A percentile compares a stretch with the other conserved stretches of the same genome.
phyloP scores from a whole-genome alignment of 2,888 invertebrate genomes.

The Abscondita cerata region DNA sequence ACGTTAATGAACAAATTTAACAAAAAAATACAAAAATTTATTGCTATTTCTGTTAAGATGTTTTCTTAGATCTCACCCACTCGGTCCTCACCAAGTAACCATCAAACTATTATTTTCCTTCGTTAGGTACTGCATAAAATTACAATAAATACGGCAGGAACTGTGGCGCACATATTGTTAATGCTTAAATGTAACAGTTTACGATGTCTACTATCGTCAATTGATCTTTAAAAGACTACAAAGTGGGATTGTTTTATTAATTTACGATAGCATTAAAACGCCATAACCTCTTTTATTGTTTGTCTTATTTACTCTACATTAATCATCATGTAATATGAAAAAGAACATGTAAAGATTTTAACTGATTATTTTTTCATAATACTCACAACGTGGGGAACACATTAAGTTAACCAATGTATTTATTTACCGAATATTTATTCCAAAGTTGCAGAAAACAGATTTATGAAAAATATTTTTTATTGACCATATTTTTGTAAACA shows the following conservation, averaged over 20 bases:
- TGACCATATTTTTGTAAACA: no score
- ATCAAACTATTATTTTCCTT: conserved; percentile 10
- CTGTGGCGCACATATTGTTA: neutral
- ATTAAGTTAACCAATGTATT: no score
- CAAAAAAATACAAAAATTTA: neutral
- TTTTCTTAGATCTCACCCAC: neutral
- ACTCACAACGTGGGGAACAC: no score
- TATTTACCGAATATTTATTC: no score
- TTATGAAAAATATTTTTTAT: no score
- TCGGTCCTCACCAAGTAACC: neutral
- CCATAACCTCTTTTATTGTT: no score
- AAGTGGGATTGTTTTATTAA: neutral
- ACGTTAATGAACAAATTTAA: neutral
- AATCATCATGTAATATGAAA: no score
- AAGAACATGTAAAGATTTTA: no score
- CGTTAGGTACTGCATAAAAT: conserved; percentile 18
- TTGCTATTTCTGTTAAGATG: neutral
- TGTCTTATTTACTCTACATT: no score
- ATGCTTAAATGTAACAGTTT: conserved; percentile 9
- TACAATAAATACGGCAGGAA: conserved; percentile 14
- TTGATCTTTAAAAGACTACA: conserved; percentile 15
- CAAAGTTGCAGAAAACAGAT: no score
- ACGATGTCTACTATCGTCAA: conserved; percentile 20
- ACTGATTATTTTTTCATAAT: no score
- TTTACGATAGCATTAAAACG: no score